Base-by-base conservation (phyloP, 2,888 invertebrate genomes). In the Epirrita christyi region DNA sequence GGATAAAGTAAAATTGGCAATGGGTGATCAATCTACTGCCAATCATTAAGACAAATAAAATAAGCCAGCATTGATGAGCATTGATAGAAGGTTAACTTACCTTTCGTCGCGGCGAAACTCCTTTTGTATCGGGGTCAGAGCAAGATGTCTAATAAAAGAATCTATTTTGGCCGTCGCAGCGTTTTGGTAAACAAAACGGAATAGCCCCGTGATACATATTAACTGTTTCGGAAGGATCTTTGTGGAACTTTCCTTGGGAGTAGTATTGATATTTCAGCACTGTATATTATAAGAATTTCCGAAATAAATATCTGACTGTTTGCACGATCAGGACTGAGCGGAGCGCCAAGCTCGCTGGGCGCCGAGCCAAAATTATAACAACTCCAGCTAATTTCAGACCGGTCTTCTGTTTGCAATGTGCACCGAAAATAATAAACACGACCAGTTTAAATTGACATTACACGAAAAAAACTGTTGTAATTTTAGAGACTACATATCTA, bases 321-420 rank as follows among this genome's bases (percentile, higher is more conserved):
- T 71, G 64, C 74, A 73, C 79, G 78, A 70, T 69, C 70, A 69
- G 73, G 73, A 87, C 85, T 83, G 83, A 75, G 73, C 75, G 70
- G 72, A 79, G 73, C 80, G 84, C 81, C 78, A 76, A 82, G 73
- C 80, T 69, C 72, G 75, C 83, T 83, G 88, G 92, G 92, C 92
- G 80, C 58, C 55, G 86, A 75, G 88, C 92, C 91, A 92, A 90
- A 85, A 80, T 83, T 86, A 86, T 85, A 86, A 81, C 88, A 80
- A 79, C 81, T 76, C 83, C 81, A 81, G 78, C 82, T 81, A 85
- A 74, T 79, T 83, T 81, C 82, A 81, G 72, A 62, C 59, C 73
- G 69, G 75, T 83, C 68, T 71, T 72, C 70, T 73, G 72, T 75
- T 77, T 76, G 76, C 70, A 72, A 66, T 63, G 72, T 68, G 70